phyloP scores from a whole-genome alignment of 2,113 vertebrate species.

The Pelusios castaneus region DNA sequence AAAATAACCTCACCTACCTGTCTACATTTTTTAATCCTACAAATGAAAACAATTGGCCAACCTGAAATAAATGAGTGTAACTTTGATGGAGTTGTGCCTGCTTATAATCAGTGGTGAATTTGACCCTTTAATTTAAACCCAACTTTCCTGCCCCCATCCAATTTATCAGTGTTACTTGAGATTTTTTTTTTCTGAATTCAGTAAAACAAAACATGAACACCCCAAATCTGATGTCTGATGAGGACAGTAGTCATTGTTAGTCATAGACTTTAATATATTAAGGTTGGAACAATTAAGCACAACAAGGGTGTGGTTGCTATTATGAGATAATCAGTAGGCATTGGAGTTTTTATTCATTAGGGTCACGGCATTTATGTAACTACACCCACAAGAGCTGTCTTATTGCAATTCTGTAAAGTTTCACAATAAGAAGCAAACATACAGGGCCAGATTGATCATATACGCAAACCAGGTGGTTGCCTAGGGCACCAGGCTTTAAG shows the following conservation, averaged over 20 bases:
- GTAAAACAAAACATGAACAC: not conserved
- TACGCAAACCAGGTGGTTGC: no score
- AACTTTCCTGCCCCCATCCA: not conserved
- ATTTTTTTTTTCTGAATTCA: no score
- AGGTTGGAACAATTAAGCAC: not conserved
- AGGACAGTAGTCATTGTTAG: not conserved
- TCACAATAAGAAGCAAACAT: not conserved
- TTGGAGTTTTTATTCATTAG: not conserved
- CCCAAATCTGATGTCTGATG: not conserved
- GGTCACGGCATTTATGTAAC: not conserved
- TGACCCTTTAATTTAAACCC: not conserved
- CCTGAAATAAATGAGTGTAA: not conserved
- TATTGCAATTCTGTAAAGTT: not conserved
- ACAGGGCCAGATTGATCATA: no score
- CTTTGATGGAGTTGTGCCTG: not conserved
- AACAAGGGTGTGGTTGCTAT: not conserved
- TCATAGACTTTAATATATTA: not conserved
- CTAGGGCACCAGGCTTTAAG: no score
- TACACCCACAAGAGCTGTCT: not conserved
- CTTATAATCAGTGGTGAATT: not conserved
- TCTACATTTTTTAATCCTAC: not conserved
- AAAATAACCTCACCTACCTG: not conserved
- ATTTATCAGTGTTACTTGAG: not conserved
- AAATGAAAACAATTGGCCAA: not conserved
- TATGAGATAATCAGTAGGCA: not conserved